These are phyloP conservation scores for Chloromyia formosa DNA, from an alignment of 2,888 invertebrate genomes.

Conservation along the genomic window DNA sequence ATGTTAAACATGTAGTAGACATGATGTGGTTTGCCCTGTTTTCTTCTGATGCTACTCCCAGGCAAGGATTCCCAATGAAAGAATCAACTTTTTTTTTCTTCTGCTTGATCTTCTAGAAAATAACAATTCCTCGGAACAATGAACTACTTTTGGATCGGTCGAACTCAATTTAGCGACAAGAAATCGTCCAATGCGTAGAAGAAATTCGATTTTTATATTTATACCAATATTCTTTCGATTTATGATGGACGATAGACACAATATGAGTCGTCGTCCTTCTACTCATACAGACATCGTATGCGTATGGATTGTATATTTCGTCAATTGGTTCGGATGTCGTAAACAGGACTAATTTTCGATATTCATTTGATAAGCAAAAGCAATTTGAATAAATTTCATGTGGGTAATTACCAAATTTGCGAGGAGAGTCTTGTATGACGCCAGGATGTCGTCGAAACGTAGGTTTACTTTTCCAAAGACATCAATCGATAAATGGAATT, in stretches of 20 bases:
- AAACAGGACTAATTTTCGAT: constrained; percentile 41
- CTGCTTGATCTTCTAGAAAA: background rate
- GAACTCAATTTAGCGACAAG: constrained; percentile 8
- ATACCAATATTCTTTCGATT: background rate
- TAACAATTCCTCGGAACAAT: constrained; percentile 19
- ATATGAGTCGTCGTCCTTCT: background rate
- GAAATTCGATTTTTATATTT: constrained; percentile 19
- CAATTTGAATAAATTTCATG: constrained; percentile 42
- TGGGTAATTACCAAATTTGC: background rate
- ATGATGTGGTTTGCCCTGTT: constrained; percentile 34
- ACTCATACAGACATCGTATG: background rate
- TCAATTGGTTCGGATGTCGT: constrained; percentile 4
- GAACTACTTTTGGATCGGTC: constrained; percentile 4
- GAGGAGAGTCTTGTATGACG: too few relatives aligned
- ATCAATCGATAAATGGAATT: too few relatives aligned
- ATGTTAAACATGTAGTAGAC: constrained; percentile 24
- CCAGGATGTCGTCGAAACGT: too few relatives aligned
- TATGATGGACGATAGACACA: background rate
- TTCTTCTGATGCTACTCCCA: background rate
- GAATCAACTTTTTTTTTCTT: too few relatives aligned
- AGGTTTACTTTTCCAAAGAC: too few relatives aligned
- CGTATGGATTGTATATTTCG: background rate
- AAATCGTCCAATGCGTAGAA: background rate
- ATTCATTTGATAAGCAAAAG: constrained; percentile 16
- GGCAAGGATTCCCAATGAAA: background rate